These are phyloP conservation scores for Pterostichus madidus DNA, from an alignment of 2,888 invertebrate species.

Conservation along the genomic window DNA sequence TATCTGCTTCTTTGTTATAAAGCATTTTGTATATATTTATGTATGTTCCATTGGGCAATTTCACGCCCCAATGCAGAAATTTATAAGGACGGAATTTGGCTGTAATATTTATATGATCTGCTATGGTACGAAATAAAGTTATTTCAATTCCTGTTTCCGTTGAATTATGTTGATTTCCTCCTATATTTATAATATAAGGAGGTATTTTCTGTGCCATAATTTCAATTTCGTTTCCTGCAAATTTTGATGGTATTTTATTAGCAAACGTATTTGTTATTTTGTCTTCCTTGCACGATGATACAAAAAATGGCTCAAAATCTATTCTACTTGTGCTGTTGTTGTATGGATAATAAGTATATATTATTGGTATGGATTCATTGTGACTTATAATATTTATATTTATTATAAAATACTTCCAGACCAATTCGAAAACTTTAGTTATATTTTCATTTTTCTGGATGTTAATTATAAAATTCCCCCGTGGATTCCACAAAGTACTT, in stretches of 20 bases:
- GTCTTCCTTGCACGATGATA: neutral
- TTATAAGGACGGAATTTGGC: neutral
- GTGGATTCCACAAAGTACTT: slow-evolving; percentile 39
- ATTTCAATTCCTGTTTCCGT: slow-evolving; percentile 7
- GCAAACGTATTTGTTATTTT: neutral
- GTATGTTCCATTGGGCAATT: slow-evolving; percentile 24
- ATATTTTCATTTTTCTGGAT: slow-evolving; percentile 20
- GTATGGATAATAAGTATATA: slow-evolving; percentile 47
- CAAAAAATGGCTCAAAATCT: neutral
- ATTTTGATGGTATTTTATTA: neutral
- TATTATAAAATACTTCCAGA: slow-evolving; percentile 46
- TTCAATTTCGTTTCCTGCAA: slow-evolving; percentile 66
- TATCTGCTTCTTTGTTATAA: neutral
- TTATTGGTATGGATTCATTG: neutral
- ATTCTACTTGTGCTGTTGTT: neutral
- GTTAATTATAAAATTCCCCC: slow-evolving; percentile 18
- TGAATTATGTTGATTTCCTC: neutral
- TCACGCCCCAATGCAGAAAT: neutral
- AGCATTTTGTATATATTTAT: slow-evolving; percentile 8
- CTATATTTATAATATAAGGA: slow-evolving; percentile 12
- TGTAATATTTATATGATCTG: slow-evolving; percentile 22
- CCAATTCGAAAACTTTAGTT: slow-evolving; percentile 40
- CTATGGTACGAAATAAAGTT: slow-evolving; percentile 3
- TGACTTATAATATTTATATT: slow-evolving; percentile 34
- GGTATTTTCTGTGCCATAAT: slow-evolving; percentile 61